Evolutionary conservation across 53 echinoderm and acorn worm genomes (phyloP), one percentile per base, ranked within the genome.

Genomic region (Patiria pectinifera): DNA sequence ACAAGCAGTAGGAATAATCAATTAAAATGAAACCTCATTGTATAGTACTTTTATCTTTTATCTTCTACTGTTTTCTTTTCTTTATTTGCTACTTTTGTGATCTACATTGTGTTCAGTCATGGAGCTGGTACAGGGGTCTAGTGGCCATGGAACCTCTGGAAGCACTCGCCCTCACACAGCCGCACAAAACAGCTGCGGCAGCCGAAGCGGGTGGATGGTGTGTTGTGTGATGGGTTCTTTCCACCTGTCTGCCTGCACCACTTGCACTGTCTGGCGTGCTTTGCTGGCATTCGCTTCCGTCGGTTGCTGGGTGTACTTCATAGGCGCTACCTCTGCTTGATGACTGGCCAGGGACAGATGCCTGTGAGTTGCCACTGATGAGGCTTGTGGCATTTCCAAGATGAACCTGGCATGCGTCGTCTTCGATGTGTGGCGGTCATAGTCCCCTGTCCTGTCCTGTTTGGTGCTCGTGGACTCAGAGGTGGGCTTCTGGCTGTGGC

Each of bases 171-270:
- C n/a, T n/a, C n/a, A n/a, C n/a, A n/a, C n/a, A n/a, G n/a, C n/a
- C n/a, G n/a, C n/a, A 83, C 83, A 83, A 61, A 11, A 45, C 83
- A 83, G 14, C 11, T 83, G 61, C 26, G 61, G 83, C 83, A 83
- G 61, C 83, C 83, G 16, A 61, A 62, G 23, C 83, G 61, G 6
- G 83, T 83, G 83, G 23, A 48, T 3, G 83, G 83, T 3, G 62
- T 83, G 62, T 83, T 60, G 24, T 25, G 9, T 60, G 83, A 4
- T 3, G 61, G 6, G 15, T 83, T 83, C 43, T 62, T 83, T 24
- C 62, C 61, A 3, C 62, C 62, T 8, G 83, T 62, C 43, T 62
- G 22, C 24, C 22, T 14, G 83, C 83, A 83, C 61, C 83, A 62
- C 26, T 83, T 83, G 43, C 83, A 83, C 62, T 62, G 61, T 15